Evolutionary conservation across 2,113 vertebrate species (phyloP).

Genomic region (Erinaceus europaeus): DNA sequence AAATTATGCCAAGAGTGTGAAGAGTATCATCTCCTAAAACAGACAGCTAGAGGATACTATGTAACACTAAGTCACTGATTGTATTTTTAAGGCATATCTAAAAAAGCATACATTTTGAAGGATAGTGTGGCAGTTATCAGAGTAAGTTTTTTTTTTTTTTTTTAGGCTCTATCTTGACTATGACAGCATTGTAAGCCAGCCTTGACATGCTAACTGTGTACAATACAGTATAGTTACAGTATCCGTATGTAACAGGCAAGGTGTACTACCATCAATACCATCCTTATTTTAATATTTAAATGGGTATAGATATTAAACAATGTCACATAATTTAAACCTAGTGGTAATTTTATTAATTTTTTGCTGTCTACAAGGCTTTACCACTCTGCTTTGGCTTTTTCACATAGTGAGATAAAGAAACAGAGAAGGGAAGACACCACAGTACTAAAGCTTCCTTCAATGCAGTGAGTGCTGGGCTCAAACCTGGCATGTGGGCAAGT

Average conservation of each 20-base stretch:
- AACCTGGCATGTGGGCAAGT: too few species aligned
- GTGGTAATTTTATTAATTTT: too few species aligned
- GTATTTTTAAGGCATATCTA: constrained; percentile 9
- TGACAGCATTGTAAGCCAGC: constrained; percentile 22
- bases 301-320: neutral
- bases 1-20: constrained; percentile 53
- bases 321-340: too few species aligned
- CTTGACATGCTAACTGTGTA: constrained; percentile 18
- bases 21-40: constrained; percentile 22
- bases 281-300: constrained; percentile 5
- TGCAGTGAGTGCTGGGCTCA: too few species aligned
- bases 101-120: constrained; percentile 36
- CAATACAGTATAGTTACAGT: constrained; percentile 4
- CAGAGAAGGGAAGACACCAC: too few species aligned
- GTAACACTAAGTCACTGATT: constrained; percentile 38
- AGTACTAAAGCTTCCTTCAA: too few species aligned
- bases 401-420: too few species aligned
- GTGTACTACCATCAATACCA: neutral
- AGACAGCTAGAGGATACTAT: constrained; percentile 39
- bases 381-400: too few species aligned
- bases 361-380: too few species aligned
- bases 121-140: neutral
- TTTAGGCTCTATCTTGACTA: neutral
- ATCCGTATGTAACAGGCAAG: neutral
- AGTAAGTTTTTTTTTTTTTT: constrained; percentile 33